A percentile compares a stretch with the other conserved stretches of the same genome.
phyloP scores from a whole-genome alignment of 2,888 invertebrate genomes.

The Uropetala carovei region DNA sequence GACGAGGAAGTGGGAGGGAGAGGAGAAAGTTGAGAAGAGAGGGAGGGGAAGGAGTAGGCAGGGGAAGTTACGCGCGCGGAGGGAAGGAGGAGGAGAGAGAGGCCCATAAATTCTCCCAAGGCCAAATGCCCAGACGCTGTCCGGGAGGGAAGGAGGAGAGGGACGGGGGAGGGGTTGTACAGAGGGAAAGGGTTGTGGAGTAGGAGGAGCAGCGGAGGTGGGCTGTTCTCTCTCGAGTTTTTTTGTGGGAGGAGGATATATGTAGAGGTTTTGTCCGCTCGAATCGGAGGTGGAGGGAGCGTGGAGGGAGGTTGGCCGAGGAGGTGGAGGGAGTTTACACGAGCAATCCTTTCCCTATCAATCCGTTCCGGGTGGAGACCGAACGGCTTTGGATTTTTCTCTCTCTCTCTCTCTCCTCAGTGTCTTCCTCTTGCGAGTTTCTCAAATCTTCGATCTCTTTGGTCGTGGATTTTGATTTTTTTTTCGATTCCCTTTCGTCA shows the following conservation, averaged over 20 bases:
- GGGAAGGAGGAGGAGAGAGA: conserved; percentile 64
- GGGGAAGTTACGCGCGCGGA: conserved; percentile 71
- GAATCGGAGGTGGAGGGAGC: not conserved
- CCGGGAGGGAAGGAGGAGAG: not conserved
- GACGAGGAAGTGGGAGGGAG: conserved; percentile 11
- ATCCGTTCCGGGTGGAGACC: conserved; percentile 35
- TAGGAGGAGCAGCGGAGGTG: not conserved
- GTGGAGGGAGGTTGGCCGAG: not conserved
- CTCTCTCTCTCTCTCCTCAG: not conserved
- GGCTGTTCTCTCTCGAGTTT: not conserved
- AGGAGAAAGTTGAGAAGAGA: not conserved
- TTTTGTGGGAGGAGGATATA: conserved; percentile 3
- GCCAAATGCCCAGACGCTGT: conserved; percentile 63
- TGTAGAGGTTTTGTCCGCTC: conserved; percentile 36
- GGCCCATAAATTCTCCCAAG: conserved; percentile 63
- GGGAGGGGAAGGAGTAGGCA: conserved; percentile 68
- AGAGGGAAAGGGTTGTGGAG: not conserved
- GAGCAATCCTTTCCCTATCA: not conserved
- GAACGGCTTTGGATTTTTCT: not conserved
- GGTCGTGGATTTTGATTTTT: not conserved
- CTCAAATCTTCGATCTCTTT: conserved; percentile 8
- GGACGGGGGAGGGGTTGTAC: not conserved
- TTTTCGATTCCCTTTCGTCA: conserved; percentile 44
- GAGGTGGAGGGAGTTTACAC: not conserved
- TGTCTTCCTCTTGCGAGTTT: not conserved